Evolutionary conservation across 2,888 invertebrate genomes (phyloP).

Genomic region (Campoplex capitator): DNA sequence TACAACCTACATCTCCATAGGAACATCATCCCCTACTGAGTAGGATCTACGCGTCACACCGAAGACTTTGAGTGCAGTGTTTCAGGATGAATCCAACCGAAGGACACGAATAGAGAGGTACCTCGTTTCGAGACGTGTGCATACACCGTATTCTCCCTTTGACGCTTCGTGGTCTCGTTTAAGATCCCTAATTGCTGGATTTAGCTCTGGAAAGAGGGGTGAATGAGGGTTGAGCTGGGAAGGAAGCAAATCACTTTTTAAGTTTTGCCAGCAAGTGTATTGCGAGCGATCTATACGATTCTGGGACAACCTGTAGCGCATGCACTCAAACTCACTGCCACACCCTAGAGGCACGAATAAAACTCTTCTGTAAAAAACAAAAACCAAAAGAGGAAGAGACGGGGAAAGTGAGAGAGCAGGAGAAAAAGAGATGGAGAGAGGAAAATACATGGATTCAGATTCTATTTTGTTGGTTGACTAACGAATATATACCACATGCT

Average conservation of each 20-base stretch:
- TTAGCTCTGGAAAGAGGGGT: slow-evolving; percentile 53
- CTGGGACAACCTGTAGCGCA: slow-evolving; percentile 64
- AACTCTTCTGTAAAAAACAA: slow-evolving; percentile 19
- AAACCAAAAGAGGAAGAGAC: neutral
- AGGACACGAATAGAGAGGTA: slow-evolving; percentile 21
- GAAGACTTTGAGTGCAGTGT: slow-evolving; percentile 2
- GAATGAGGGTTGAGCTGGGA: slow-evolving; percentile 66
- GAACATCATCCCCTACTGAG: slow-evolving; percentile 46
- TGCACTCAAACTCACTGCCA: slow-evolving; percentile 53
- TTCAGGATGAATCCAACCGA: slow-evolving; percentile 26
- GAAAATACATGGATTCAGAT: slow-evolving; percentile 25
- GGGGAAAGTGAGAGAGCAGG: neutral
- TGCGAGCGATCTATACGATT: slow-evolving; percentile 37
- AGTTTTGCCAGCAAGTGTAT: slow-evolving; percentile 75
- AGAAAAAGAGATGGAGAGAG: neutral
- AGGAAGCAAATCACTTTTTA: slow-evolving; percentile 77
- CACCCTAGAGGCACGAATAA: slow-evolving; percentile 55
- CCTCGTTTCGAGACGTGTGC: slow-evolving; percentile 22
- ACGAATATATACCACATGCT: slow-evolving; percentile 46
- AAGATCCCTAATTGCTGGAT: slow-evolving; percentile 75
- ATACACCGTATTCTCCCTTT: slow-evolving; percentile 50
- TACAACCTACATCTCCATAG: slow-evolving; percentile 42
- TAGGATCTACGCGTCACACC: slow-evolving; percentile 25
- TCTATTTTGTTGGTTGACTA: slow-evolving; percentile 56
- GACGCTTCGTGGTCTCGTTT: slow-evolving; percentile 57